phyloP scores from a whole-genome alignment of 1,140 invertebrate species.

The Leptestheria dahalacensis region DNA sequence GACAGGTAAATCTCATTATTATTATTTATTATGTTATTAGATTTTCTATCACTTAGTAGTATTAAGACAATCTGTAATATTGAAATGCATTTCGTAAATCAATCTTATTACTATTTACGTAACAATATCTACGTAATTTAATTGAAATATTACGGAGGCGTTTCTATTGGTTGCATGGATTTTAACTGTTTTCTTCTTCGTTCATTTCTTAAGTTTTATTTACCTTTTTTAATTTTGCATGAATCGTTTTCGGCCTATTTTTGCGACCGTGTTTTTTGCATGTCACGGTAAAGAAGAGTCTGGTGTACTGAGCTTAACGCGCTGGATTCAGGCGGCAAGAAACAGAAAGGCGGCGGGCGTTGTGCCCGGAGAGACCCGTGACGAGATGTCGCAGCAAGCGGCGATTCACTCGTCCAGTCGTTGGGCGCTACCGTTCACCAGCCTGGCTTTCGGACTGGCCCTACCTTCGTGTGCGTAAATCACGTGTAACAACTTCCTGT shows the following conservation, averaged over 20 bases:
- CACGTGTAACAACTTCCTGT: too few species aligned
- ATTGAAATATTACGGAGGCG: too few species aligned
- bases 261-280: slow-evolving; percentile 8
- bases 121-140: too few species aligned
- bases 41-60: not conserved
- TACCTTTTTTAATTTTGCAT: slow-evolving; percentile 5
- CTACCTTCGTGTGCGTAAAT: slow-evolving; percentile 24
- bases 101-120: too few species aligned
- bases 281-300: not conserved
- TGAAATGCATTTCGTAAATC: too few species aligned
- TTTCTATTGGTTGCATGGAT: not conserved
- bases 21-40: not conserved
- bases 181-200: slow-evolving; percentile 10
- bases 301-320: slow-evolving; percentile 10
- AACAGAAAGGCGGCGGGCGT: slow-evolving; percentile 8
- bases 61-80: not conserved
- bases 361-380: slow-evolving; percentile 9
- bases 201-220: slow-evolving; percentile 11
- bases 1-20: slow-evolving; percentile 3
- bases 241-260: not conserved
- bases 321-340: not conserved
- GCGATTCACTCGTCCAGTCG: not conserved
- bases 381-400: slow-evolving; percentile 1
- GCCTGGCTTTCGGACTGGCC: slow-evolving; percentile 22
- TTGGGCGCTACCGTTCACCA: slow-evolving; percentile 23